Conservation (phyloP, 2,888 invertebrate genomes). For the Pseudococcus jackbeardsleyi region DNA sequence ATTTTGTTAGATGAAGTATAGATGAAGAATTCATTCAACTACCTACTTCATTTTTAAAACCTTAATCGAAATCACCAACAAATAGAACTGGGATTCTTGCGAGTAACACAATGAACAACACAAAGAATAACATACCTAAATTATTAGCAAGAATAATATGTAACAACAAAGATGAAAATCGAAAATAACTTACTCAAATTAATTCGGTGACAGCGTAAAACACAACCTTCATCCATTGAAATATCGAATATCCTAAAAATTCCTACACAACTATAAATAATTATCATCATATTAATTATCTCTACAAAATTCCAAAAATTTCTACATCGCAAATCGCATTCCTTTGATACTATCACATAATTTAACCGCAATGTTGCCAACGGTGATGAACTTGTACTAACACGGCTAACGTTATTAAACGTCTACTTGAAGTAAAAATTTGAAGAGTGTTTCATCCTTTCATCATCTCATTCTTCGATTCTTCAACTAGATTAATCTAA, state of each 20-base stretch:
- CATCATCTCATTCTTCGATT: too few relatives aligned
- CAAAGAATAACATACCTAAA: background rate
- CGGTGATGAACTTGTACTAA: background rate
- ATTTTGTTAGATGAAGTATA: too few relatives aligned
- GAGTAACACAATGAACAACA: background rate
- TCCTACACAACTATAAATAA: slow-evolving; percentile 56
- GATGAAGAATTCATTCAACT: too few relatives aligned
- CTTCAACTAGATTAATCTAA: too few relatives aligned
- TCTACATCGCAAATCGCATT: slow-evolving; percentile 52
- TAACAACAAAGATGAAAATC: background rate
- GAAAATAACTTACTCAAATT: background rate
- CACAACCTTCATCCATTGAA: slow-evolving; percentile 42
- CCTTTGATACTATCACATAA: slow-evolving; percentile 27
- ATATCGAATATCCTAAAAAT: slow-evolving; percentile 48
- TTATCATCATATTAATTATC: slow-evolving; percentile 52
- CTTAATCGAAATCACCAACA: too few relatives aligned
- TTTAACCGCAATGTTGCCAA: slow-evolving; percentile 30
- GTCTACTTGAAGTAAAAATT: too few relatives aligned
- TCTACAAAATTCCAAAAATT: slow-evolving; percentile 47
- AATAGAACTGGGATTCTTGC: too few relatives aligned
- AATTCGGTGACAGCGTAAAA: background rate
- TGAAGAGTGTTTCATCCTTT: too few relatives aligned
- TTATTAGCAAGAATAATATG: background rate
- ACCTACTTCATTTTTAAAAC: too few relatives aligned
- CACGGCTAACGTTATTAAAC: too few relatives aligned